phyloP scores from a whole-genome alignment of 2,113 vertebrate genomes.

The Crotophaga sulcirostris region DNA sequence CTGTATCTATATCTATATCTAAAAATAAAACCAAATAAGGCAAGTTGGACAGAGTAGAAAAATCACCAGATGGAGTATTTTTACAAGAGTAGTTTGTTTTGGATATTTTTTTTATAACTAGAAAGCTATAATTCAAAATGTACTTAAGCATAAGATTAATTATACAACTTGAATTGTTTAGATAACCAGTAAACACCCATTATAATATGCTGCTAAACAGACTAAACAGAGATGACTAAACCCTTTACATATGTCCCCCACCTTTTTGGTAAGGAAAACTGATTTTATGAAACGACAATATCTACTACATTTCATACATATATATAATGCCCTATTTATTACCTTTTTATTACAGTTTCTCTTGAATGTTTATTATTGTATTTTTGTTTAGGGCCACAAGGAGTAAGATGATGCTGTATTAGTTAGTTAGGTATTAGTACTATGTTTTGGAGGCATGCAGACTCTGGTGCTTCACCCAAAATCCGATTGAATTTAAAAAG shows the following conservation, averaged over 20 bases:
- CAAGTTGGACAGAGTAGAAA: not conserved
- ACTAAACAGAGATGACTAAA: not conserved
- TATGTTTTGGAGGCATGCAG: not conserved
- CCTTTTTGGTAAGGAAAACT: not conserved
- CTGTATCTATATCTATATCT: too few relatives aligned
- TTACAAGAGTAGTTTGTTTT: not conserved
- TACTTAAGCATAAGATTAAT: not conserved
- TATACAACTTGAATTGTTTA: not conserved
- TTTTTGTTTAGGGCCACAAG: not conserved
- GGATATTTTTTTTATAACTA: not conserved
- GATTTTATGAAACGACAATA: not conserved
- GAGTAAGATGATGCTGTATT: not conserved
- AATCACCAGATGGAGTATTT: not conserved
- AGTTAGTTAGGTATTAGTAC: not conserved
- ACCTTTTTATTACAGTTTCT: not conserved
- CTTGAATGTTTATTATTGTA: not conserved
- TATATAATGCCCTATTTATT: not conserved
- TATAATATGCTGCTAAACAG: not conserved
- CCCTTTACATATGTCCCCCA: not conserved
- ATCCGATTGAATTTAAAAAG: not conserved
- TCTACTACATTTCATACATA: not conserved
- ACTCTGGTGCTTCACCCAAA: not conserved
- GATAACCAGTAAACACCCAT: not conserved
- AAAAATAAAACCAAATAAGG: not conserved
- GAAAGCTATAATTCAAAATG: not conserved